Conservation (phyloP, 2,797 vertebrate genomes). For the Cryptoprocta ferox region DNA sequence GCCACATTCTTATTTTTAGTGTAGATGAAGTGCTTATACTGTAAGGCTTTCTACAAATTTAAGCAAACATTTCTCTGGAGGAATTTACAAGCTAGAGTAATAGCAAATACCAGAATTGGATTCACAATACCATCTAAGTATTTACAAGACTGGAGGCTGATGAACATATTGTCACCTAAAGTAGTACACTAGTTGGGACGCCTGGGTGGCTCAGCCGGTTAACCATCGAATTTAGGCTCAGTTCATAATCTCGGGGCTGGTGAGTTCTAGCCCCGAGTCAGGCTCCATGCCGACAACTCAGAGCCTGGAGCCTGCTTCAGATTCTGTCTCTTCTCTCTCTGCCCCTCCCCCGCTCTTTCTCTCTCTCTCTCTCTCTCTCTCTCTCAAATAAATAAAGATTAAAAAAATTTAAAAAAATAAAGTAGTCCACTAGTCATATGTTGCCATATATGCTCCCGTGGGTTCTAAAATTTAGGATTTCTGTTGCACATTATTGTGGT, state of each 20-base stretch:
- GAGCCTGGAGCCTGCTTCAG: too few species aligned
- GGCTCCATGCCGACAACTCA: too few species aligned
- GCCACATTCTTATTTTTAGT: not conserved
- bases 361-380: too few species aligned
- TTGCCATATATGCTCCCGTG: not conserved
- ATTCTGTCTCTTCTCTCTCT: too few species aligned
- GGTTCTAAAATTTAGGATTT: not conserved
- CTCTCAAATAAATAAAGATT: too few species aligned
- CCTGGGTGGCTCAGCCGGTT: too few species aligned
- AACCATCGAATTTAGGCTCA: too few species aligned
- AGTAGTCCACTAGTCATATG: not conserved
- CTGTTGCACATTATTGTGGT: fast-evolving
- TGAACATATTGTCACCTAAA: not conserved
- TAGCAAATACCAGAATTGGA: not conserved
- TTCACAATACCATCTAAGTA: not conserved
- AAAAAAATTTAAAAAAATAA: too few species aligned
- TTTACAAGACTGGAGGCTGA: not conserved
- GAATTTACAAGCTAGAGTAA: not conserved
- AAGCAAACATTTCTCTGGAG: not conserved
- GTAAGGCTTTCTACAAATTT: not conserved
- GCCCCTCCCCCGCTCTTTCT: too few species aligned
- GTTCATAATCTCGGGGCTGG: too few species aligned
- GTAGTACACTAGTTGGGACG: too few species aligned
- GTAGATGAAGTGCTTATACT: not conserved
- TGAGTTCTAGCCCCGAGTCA: fast-evolving